These are phyloP conservation scores for Gymnothorax javanicus DNA, from an alignment of 2,797 vertebrate genomes.

Conservation along the genomic window DNA sequence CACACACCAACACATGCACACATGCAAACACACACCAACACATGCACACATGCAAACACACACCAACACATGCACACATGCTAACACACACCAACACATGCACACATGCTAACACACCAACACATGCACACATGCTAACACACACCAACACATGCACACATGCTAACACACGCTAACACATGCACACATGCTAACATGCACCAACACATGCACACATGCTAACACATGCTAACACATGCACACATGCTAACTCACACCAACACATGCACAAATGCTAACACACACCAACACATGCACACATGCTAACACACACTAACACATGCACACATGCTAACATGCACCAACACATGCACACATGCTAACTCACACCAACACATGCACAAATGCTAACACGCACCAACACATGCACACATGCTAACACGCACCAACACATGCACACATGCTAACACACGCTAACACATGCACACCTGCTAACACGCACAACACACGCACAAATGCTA, in stretches of 20 bases:
- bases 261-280: not conserved
- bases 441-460: not conserved
- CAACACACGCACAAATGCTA: not conserved
- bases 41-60: constrained; percentile 10
- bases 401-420: not conserved
- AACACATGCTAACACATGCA: not conserved
- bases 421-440: not conserved
- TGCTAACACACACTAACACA: not conserved
- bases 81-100: not conserved
- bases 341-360: not conserved
- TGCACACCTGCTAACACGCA: not conserved
- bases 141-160: constrained; percentile 4
- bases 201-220: not conserved
- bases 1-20: not conserved
- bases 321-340: not conserved
- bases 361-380: constrained; percentile 6
- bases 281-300: constrained; percentile 16
- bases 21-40: not conserved
- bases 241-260: not conserved
- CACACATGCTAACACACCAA: not conserved
- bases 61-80: constrained; percentile 8
- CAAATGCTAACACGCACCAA: constrained; percentile 20
- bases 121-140: constrained; percentile 4
- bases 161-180: constrained; percentile 13
- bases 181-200: not conserved